Base-by-base conservation (phyloP, 2,888 invertebrate genomes). In the Crossocerus cetratus region DNA sequence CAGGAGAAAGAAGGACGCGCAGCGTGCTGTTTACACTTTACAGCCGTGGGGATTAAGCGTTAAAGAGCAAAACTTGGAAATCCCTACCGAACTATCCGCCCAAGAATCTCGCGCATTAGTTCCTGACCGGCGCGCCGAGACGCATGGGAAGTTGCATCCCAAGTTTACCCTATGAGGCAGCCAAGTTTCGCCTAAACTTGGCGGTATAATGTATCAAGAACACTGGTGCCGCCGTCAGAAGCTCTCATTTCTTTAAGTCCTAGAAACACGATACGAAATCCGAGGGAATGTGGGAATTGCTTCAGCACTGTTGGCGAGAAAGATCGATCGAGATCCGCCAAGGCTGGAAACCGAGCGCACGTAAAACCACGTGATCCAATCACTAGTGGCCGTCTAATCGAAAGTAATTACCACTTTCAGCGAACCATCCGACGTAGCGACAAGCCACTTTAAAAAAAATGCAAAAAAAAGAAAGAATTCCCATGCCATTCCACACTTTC, bases 401-500 rank as follows among this genome's bases (percentile, higher is more conserved):
- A 79, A 76, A 82, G 65, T 63, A 76, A 71, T 84, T 82, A 76
- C 75, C 75, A 84, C 77, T 84, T 85, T 85, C 85, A 85, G 85
- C 84, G 69, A 80, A 77, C 72, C 77, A 83, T 82, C 75, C 69
- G 75, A 78, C 73, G 63, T 76, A 82, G 72, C 72, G 71, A 78
- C 72, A 74, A 4, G 32, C 76, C 74, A 74, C 74, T 71, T 56
- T n/a, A 77, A 64, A 64, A 8, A n/a, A n/a, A n/a, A n/a, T n/a
- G n/a, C 64, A 61, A 49, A 53, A 72, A 32, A 32, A 32, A 3
- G 3, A 32, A 32, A 32, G 32, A 32, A 32, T 8, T 57, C 64
- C 74, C 69, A 71, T 77, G 60, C 74, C 76, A 81, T 81, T 75
- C 77, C 64, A 79, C 64, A 64, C 72, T 11, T 32, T 81, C 76